Evolutionary conservation across 2,888 invertebrate genomes (phyloP).

Genomic region (Emesis castigata): DNA sequence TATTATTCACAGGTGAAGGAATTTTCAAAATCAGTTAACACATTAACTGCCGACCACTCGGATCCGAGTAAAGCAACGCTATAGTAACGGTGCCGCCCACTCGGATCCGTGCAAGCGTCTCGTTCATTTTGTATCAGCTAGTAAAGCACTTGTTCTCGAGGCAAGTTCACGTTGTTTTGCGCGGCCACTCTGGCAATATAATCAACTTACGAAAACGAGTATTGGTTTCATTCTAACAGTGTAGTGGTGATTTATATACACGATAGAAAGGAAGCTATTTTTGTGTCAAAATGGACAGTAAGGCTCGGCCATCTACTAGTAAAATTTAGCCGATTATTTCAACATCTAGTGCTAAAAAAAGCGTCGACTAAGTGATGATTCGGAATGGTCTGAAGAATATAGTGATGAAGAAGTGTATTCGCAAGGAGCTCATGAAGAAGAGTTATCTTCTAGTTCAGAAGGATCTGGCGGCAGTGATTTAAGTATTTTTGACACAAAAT

Average conservation of each 20-base stretch:
- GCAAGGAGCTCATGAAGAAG: conserved; percentile 19
- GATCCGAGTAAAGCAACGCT: conserved; percentile 23
- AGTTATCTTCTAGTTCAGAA: conserved; percentile 44
- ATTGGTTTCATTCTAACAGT: conserved; percentile 50
- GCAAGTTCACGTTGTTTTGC: conserved; percentile 32
- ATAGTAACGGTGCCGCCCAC: conserved; percentile 46
- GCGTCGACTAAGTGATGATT: conserved; percentile 52
- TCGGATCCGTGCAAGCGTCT: conserved; percentile 52
- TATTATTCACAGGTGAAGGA: too few relatives aligned
- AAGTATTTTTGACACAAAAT: conserved; percentile 42
- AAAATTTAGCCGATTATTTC: conserved; percentile 37
- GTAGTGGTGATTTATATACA: conserved; percentile 43
- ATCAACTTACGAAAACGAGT: conserved; percentile 43
- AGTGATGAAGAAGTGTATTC: conserved; percentile 29
- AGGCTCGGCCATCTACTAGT: conserved; percentile 44
- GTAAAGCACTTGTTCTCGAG: neutral
- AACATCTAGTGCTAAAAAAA: conserved; percentile 47
- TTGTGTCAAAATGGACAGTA: conserved; percentile 50
- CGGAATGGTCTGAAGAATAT: conserved; percentile 36
- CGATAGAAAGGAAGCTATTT: conserved; percentile 42
- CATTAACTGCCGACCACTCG: neutral
- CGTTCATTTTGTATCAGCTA: conserved; percentile 45
- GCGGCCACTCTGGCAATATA: conserved; percentile 52
- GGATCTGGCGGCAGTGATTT: conserved; percentile 45
- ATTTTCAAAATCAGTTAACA: too few relatives aligned